These are phyloP conservation scores for Saguinus midas DNA, from an alignment of 2,113 vertebrate species.

Conservation along the genomic window DNA sequence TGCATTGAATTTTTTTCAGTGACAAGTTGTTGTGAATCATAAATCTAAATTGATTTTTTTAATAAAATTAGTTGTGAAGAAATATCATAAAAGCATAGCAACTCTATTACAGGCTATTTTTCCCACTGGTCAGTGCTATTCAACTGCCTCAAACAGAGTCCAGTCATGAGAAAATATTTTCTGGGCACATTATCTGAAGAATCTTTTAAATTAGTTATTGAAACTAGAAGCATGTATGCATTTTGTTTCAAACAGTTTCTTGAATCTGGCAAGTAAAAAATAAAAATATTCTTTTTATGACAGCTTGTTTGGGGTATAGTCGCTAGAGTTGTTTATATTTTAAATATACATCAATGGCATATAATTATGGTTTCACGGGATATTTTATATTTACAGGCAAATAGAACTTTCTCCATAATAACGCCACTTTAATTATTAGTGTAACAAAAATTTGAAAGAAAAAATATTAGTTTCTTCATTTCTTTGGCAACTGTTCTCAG, in stretches of 20 bases:
- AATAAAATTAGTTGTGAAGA: neutral
- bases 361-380: neutral
- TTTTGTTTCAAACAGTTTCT: slow-evolving; percentile 29
- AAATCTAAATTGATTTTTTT: neutral
- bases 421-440: slow-evolving; percentile 14
- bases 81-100: neutral
- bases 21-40: neutral
- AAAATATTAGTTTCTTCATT: neutral
- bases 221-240: neutral
- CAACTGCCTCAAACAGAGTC: neutral
- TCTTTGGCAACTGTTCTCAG: neutral
- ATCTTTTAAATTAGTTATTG: neutral
- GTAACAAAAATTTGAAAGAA: neutral
- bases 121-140: neutral
- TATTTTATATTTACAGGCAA: neutral
- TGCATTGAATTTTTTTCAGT: neutral
- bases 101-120: neutral
- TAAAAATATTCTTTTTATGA: slow-evolving; percentile 5
- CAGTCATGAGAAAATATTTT: neutral
- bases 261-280: neutral
- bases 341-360: neutral
- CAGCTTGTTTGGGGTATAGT: neutral
- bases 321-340: neutral
- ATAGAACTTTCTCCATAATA: slow-evolving; percentile 26
- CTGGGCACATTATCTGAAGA: neutral